These are phyloP conservation scores for Apus apus DNA, from an alignment of 2,113 vertebrate genomes.

Conservation along the genomic window DNA sequence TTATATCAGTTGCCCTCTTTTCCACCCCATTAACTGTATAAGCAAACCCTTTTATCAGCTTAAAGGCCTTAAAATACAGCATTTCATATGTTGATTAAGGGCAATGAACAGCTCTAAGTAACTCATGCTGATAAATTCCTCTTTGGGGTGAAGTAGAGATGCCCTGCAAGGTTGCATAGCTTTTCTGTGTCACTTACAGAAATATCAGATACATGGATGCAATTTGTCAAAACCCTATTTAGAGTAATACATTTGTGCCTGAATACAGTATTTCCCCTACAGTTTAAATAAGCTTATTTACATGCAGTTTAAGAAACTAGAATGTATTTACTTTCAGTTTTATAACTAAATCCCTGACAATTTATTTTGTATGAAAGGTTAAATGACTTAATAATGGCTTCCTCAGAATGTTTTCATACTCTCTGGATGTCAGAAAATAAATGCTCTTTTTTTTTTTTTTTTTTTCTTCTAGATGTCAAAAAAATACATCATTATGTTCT, in stretches of 20 bases:
- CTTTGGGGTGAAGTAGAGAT: neutral
- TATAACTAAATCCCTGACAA: constrained; percentile 30
- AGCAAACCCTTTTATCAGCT: constrained; percentile 16
- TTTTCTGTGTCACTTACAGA: neutral
- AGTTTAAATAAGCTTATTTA: constrained; percentile 20
- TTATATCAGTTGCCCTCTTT: neutral
- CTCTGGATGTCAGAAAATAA: constrained; percentile 8
- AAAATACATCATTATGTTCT: constrained; percentile 40
- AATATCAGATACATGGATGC: neutral
- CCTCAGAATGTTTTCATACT: neutral
- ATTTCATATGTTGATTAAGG: neutral
- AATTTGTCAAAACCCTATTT: neutral
- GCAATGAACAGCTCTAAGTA: neutral
- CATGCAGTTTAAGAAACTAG: neutral
- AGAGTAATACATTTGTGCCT: neutral
- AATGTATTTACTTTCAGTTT: constrained; percentile 21
- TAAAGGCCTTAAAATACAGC: constrained; percentile 16
- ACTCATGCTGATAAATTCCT: neutral
- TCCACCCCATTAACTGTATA: neutral
- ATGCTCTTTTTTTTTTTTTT: neutral
- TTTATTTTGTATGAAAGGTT: constrained; percentile 34
- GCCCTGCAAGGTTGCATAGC: neutral
- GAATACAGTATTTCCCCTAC: neutral
- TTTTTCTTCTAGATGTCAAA: neutral
- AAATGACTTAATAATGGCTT: constrained; percentile 24